phyloP scores from a whole-genome alignment of 1,140 invertebrate species.

The Stegodyphus dumicola region DNA sequence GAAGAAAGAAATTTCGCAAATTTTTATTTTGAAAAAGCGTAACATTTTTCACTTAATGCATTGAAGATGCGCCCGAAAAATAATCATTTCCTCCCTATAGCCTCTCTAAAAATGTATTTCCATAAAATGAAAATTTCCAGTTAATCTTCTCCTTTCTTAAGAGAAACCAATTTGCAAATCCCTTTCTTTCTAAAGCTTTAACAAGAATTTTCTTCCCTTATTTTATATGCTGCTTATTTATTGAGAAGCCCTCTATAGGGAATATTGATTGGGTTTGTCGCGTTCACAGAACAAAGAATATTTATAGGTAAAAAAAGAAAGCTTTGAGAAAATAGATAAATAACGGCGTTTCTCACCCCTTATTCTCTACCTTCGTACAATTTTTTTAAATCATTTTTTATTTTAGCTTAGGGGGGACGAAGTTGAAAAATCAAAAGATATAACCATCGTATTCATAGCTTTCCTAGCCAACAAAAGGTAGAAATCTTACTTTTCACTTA shows the following conservation, averaged over 20 bases:
- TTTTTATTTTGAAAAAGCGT: constrained; percentile 18
- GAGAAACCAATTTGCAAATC: constrained; percentile 60
- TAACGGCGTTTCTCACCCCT: constrained; percentile 15
- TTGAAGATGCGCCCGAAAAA: constrained; percentile 4
- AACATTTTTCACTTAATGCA: constrained; percentile 1
- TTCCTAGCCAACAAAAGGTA: constrained; percentile 56
- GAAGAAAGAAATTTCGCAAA: constrained; percentile 24
- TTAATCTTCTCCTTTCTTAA: constrained; percentile 54
- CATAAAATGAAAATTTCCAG: constrained; percentile 50
- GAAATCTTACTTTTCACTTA: constrained; percentile 60
- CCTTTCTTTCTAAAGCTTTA: constrained; percentile 54
- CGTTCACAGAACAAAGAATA: constrained; percentile 43
- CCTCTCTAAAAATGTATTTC: constrained; percentile 55
- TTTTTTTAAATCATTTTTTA: constrained; percentile 26
- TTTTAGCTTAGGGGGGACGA: constrained; percentile 11
- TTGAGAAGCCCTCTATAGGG: constrained; percentile 37
- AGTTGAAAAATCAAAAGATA: constrained; percentile 57
- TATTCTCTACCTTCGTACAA: not conserved
- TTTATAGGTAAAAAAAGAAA: constrained; percentile 47
- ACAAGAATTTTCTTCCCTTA: constrained; percentile 43
- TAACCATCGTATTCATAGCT: constrained; percentile 49
- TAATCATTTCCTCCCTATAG: constrained; percentile 49
- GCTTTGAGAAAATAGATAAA: constrained; percentile 54
- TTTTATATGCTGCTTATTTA: constrained; percentile 56
- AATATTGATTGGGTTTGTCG: constrained; percentile 54